These are phyloP conservation scores for Andricus grossulariae DNA, from an alignment of 1,140 invertebrate genomes.

Conservation along the genomic window DNA sequence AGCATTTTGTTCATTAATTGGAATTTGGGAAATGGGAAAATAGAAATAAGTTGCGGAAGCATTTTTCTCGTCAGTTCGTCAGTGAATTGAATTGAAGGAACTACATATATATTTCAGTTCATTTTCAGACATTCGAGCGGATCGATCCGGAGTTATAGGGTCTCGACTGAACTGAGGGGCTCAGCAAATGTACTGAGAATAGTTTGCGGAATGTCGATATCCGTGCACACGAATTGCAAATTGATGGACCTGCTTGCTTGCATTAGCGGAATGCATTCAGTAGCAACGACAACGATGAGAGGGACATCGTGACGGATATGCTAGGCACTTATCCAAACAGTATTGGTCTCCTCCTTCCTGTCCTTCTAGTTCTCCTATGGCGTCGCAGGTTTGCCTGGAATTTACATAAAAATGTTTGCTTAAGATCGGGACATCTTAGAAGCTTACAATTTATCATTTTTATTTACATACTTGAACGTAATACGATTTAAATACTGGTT, in stretches of 20 bases:
- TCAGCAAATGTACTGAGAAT: constrained; percentile 7
- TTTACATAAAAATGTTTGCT: constrained; percentile 43
- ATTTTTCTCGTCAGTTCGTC: constrained; percentile 8
- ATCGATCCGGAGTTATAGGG: constrained; percentile 19
- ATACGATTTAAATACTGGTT: constrained; percentile 35
- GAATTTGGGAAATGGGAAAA: not conserved
- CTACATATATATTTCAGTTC: constrained; percentile 13
- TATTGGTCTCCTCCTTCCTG: constrained; percentile 86
- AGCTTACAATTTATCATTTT: constrained; percentile 28
- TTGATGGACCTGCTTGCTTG: constrained; percentile 1
- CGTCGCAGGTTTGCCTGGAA: constrained; percentile 85
- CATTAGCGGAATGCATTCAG: constrained; percentile 46
- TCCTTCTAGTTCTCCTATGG: constrained; percentile 84
- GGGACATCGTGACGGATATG: constrained; percentile 84
- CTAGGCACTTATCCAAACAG: constrained; percentile 88
- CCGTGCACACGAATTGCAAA: constrained; percentile 14
- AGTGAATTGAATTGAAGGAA: constrained; percentile 16
- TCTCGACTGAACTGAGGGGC: constrained; percentile 13
- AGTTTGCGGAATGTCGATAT: not conserved
- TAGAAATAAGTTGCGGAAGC: not conserved
- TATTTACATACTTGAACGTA: constrained; percentile 10
- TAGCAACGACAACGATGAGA: constrained; percentile 84
- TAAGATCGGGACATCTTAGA: not conserved
- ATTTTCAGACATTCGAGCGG: constrained; percentile 21
- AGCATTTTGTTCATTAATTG: too few relatives aligned